Base-by-base conservation (phyloP, 1,140 invertebrate genomes). In the Harpegnathos saltator region DNA sequence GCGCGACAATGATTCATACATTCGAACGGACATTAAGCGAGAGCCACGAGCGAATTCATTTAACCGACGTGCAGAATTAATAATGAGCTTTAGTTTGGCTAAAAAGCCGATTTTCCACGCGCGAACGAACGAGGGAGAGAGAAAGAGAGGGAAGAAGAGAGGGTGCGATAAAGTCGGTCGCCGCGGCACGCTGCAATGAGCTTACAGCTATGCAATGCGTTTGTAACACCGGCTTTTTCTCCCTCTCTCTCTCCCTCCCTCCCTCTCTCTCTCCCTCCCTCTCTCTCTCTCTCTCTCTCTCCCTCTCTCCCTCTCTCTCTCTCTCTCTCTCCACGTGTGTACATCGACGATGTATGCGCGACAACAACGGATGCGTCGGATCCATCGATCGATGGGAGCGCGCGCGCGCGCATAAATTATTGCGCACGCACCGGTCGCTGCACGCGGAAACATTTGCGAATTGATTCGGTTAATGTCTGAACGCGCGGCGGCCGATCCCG, bases 401-500 rank as follows among this genome's bases (percentile, higher is more conserved):
- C 4, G 38, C 52, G 38, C 52, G 58, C 24, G 26, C 33, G 66
- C 63, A 69, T 69, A 59, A 80, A 80, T 80, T 80, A 80, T 69
- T 44, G 33, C 52, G 52, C 52, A 33, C 17, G 38, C 22, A n/a
- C 22, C 22, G 9, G 0, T 9, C 7, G 11, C 38, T 56, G 59
- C 48, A 54, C 26, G 66, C 11, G 65, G 52, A 80, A 80, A 80
- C 52, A 80, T 80, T 80, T 80, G 65, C 63, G 17, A 58, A 80
- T 33, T 80, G 65, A 80, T 80, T 80, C 33, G 22, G 65, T 80
- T 80, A 80, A 69, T 48, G 65, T 80, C 44, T 69, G 50, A 71
- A 69, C 24, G 33, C 33, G 58, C 72, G 58, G 38, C 33, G 62
- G 5, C 17, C 14, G 65, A 19, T n/a, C 22, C 19, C 17, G 29